A percentile compares a stretch with the other conserved stretches of the same genome.
phyloP scores from a whole-genome alignment of 35 echinoderm and acorn worm genomes.

The Chiridota heheva region DNA sequence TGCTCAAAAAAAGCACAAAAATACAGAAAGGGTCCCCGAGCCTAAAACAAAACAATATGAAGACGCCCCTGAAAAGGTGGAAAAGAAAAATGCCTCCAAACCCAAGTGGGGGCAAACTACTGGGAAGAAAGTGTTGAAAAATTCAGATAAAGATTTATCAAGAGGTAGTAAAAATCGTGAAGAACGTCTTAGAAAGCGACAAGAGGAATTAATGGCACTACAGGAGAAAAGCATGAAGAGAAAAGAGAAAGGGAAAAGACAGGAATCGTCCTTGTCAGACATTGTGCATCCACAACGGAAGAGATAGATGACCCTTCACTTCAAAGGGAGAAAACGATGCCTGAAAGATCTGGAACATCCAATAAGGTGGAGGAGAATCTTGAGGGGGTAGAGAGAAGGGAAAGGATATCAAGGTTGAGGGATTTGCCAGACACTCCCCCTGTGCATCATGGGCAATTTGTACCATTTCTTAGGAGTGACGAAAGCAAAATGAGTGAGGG shows the following conservation, averaged over 20 bases:
- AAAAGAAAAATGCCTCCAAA: conserved; percentile 30
- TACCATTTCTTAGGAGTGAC: conserved; percentile 75
- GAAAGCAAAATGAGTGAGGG: conserved; percentile 52
- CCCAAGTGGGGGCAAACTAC: conserved; percentile 71
- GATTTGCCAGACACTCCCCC: conserved; percentile 31
- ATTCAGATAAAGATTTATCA: conserved; percentile 85
- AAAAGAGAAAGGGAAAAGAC: too few species aligned
- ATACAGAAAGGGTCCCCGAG: not conserved
- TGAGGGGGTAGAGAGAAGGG: not conserved
- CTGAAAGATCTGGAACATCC: conserved; percentile 27
- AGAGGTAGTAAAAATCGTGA: conserved; percentile 57
- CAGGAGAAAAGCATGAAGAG: conserved; percentile 75
- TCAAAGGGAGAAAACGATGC: not conserved
- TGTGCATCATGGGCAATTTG: conserved; percentile 62
- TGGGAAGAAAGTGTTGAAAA: conserved; percentile 53
- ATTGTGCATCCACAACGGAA: not conserved
- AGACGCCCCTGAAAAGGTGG: conserved; percentile 26
- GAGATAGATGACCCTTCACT: not conserved
- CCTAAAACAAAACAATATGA: conserved; percentile 5
- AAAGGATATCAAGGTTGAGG: not conserved
- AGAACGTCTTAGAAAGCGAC: conserved; percentile 65
- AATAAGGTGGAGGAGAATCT: conserved; percentile 9
- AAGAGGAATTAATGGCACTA: conserved; percentile 65
- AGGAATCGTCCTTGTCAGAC: not conserved
- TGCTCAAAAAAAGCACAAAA: not conserved